A percentile compares a stretch with the other conserved stretches of the same genome.
Conservation (phyloP, 2,797 vertebrate species). For the Adrianichthys oophorus region DNA sequence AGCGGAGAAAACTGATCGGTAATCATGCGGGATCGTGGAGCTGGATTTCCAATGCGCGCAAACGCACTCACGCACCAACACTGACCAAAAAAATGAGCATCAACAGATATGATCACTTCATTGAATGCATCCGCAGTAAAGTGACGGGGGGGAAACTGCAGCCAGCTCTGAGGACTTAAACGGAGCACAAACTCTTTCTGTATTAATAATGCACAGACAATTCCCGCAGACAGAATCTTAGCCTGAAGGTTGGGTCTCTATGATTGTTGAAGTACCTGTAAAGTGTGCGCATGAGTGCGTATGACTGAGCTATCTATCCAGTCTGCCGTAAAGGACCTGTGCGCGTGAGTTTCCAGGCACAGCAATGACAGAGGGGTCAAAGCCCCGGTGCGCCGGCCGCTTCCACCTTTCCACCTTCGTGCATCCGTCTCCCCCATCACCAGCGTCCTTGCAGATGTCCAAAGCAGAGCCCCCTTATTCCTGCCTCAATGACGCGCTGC, state of each 20-base stretch:
- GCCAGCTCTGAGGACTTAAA: conserved; percentile 54
- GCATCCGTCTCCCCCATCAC: conserved; percentile 67
- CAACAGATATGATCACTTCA: conserved; percentile 76
- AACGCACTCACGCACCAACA: conserved; percentile 24
- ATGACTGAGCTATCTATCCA: conserved; percentile 26
- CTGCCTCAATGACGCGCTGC: conserved; percentile 72
- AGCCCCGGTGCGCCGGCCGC: conserved; percentile 74
- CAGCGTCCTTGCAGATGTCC: conserved; percentile 62
- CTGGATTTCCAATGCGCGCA: conserved; percentile 38
- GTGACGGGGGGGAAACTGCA: conserved; percentile 49
- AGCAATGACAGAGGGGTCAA: conserved; percentile 89
- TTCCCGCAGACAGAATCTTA: conserved; percentile 42
- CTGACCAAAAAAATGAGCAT: conserved; percentile 69
- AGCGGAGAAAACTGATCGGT: conserved; percentile 55
- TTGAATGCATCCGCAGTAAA: conserved; percentile 76
- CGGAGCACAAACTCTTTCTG: conserved; percentile 60
- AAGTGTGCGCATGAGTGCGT: conserved; percentile 31
- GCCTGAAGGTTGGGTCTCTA: conserved; percentile 51
- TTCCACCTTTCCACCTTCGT: conserved; percentile 67
- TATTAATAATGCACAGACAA: conserved; percentile 49
- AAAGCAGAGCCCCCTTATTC: conserved; percentile 66
- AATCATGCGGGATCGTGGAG: conserved; percentile 53
- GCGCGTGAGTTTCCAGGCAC: conserved; percentile 72
- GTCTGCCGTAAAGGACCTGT: conserved; percentile 40
- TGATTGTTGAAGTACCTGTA: conserved; percentile 67